Evolutionary conservation across 2,888 invertebrate genomes (phyloP), one percentile per base, ranked within the genome.

Genomic region (Tetheella fluctuosa): DNA sequence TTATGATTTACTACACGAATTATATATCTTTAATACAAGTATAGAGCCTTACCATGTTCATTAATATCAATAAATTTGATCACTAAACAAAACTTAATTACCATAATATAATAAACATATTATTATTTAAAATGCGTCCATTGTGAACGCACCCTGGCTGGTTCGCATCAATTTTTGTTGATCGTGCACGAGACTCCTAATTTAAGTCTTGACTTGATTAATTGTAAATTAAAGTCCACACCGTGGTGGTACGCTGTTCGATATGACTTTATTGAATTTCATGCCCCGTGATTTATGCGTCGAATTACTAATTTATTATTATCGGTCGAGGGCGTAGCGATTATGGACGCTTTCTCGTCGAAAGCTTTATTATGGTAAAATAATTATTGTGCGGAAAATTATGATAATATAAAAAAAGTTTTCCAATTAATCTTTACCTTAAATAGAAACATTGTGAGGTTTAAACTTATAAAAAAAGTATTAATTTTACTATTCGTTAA

Each of bases 211-310:
- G 64, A 64, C 77, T 86, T 91, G 91, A 92, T 91, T 91, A 91
- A 91, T 91, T 91, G 91, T 90, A 90, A 89, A 91, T 92, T 92
- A 91, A 92, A 89, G 86, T 87, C 85, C 80, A 80, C 85, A 75
- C 82, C 84, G 80, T 80, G 87, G 89, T 84, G 89, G 90, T 88
- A 77, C 84, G 70, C 77, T 77, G 80, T 84, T 82, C 81, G 80
- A 82, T 91, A 91, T 88, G 87, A 91, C 91, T 91, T 93, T 92
- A 92, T 93, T 93, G 91, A 93, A 91, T 93, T 91, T 92, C 89
- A 87, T 86, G 85, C 83, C 64, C 73, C 68, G 78, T 89, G 90
- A 92, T 91, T 91, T 90, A 92, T 91, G 86, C 68, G 71, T 74
- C 73, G 83, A 77, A 86, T 86, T 81, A 83, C 83, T 80, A 88